Percentiles rank a stretch among this genome's conserved stretches.
These are phyloP conservation scores for Okamejei kenojei DNA, from an alignment of 2,797 vertebrate species.

Conservation along the genomic window DNA sequence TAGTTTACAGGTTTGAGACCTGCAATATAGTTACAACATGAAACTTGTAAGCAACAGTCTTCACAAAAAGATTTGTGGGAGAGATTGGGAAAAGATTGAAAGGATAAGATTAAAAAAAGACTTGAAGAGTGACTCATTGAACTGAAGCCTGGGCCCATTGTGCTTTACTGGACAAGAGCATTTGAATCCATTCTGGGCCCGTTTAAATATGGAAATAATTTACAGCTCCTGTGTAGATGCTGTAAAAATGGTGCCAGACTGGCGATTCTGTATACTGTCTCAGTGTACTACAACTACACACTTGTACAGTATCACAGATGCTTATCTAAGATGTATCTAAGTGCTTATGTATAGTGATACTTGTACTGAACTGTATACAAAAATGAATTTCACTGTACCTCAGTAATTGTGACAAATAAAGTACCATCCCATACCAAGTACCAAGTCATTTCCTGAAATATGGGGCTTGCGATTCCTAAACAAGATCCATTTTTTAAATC, in stretches of 20 bases:
- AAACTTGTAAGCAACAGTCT: neutral
- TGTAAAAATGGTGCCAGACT: too few species aligned
- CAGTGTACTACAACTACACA: too few species aligned
- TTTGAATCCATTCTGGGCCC: neutral
- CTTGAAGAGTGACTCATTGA: neutral
- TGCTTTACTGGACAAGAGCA: neutral
- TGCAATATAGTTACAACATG: neutral
- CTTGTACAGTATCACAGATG: too few species aligned
- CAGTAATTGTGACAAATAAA: too few species aligned
- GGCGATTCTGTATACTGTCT: too few species aligned
- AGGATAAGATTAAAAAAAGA: neutral
- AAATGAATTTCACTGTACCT: too few species aligned
- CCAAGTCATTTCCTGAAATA: constrained; percentile 20
- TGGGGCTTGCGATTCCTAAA: neutral
- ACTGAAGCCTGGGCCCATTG: neutral
- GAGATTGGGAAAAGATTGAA: neutral
- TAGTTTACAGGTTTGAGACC: neutral
- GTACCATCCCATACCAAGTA: too few species aligned
- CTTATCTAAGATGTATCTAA: too few species aligned
- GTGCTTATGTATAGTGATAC: too few species aligned
- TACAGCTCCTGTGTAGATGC: too few species aligned
- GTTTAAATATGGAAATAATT: neutral
- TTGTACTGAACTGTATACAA: too few species aligned
- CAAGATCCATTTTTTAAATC: neutral
- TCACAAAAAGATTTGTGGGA: neutral